phyloP scores from a whole-genome alignment of 2,888 invertebrate species.

The Anthophora plumipes region DNA sequence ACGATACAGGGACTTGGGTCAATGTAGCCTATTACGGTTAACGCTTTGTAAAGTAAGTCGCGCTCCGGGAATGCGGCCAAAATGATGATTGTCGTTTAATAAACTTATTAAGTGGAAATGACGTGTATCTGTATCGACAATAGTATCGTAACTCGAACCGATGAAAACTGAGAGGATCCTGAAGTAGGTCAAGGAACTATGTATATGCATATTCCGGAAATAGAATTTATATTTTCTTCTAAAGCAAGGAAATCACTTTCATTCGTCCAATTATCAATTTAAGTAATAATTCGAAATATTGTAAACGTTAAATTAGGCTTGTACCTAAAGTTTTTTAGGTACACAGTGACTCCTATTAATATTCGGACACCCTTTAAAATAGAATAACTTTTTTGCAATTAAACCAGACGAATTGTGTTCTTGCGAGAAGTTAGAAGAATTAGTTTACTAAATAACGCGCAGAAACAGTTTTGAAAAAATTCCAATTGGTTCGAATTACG shows the following conservation, averaged over 20 bases:
- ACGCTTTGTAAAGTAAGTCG: constrained; percentile 75
- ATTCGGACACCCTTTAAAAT: too few species aligned
- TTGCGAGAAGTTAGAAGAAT: too few species aligned
- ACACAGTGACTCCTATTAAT: too few species aligned
- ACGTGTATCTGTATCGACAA: constrained; percentile 56
- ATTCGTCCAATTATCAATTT: neutral
- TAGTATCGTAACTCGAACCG: constrained; percentile 32
- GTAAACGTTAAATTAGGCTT: neutral
- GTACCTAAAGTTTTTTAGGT: neutral
- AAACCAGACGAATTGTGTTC: too few species aligned
- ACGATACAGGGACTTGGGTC: constrained; percentile 72
- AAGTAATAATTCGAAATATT: neutral
- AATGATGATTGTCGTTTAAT: constrained; percentile 78
- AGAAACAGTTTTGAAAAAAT: too few species aligned
- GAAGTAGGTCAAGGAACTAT: constrained; percentile 46
- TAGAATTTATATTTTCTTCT: constrained; percentile 14
- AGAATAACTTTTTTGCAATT: too few species aligned
- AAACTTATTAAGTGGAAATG: constrained; percentile 74
- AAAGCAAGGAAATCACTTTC: neutral
- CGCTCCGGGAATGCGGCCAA: constrained; percentile 78
- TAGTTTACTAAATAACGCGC: too few species aligned
- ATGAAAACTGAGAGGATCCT: constrained; percentile 60
- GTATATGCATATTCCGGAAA: constrained; percentile 29
- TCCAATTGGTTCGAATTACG: too few species aligned
- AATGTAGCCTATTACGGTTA: constrained; percentile 78